These are phyloP conservation scores for Anthophora plumipes DNA, from an alignment of 2,888 invertebrate genomes.

Conservation along the genomic window DNA sequence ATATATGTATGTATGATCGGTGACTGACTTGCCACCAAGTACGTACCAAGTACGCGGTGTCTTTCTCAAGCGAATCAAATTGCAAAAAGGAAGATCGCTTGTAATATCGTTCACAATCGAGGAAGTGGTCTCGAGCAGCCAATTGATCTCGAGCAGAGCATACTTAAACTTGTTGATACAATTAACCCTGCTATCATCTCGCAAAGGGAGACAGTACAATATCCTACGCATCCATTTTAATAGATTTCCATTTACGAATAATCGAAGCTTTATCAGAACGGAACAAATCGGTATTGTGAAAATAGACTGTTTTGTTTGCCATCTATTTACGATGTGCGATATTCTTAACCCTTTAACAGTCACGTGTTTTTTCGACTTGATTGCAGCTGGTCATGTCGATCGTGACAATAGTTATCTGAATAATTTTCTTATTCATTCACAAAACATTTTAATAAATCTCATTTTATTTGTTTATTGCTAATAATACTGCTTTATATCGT, in stretches of 20 bases:
- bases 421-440: no score
- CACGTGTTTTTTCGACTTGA: no score
- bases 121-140: neutral
- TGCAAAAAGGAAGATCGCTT: neutral
- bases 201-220: neutral
- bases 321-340: neutral
- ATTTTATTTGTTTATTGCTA: no score
- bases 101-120: neutral
- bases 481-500: no score
- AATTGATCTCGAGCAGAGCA: neutral
- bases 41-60: no score
- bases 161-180: neutral
- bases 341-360: no score
- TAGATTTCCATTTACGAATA: neutral
- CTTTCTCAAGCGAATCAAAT: neutral
- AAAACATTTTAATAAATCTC: no score
- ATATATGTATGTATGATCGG: no score
- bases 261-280: constrained; percentile 6
- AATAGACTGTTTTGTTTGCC: neutral
- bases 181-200: neutral
- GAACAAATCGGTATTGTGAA: no score
- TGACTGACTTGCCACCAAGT: no score
- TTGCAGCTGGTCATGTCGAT: no score
- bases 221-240: neutral
- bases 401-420: no score